These are phyloP conservation scores for Itoplectis maculator DNA, from an alignment of 2,888 invertebrate species.

Conservation along the genomic window DNA sequence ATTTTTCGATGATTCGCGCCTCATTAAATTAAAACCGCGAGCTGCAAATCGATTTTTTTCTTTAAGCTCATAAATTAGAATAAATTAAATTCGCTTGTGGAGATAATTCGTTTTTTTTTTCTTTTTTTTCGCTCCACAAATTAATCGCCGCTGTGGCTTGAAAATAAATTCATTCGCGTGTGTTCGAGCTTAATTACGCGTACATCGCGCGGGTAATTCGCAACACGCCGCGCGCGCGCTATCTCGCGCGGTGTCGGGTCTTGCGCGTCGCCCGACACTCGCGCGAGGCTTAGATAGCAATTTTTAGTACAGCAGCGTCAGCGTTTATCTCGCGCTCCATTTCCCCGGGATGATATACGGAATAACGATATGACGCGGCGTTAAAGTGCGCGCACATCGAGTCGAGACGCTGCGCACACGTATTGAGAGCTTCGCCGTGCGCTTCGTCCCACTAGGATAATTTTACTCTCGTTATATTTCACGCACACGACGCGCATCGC, in stretches of 20 bases:
- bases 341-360: constrained; percentile 14
- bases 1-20: too few species aligned
- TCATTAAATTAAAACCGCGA: too few species aligned
- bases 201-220: background rate
- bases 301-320: constrained; percentile 12
- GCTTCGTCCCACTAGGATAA: constrained; percentile 26
- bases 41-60: too few species aligned
- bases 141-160: too few species aligned
- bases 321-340: constrained; percentile 38
- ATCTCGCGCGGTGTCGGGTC: background rate
- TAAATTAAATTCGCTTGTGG: too few species aligned
- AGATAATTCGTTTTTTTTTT: too few species aligned
- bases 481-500: background rate
- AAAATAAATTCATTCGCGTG: too few species aligned
- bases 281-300: background rate
- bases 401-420: constrained; percentile 13
- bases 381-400: constrained; percentile 6
- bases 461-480: constrained; percentile 38
- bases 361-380: background rate
- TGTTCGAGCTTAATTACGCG: too few species aligned
- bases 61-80: too few species aligned
- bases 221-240: background rate
- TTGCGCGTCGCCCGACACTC: background rate
- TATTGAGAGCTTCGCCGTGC: too few species aligned
- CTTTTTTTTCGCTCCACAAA: too few species aligned